Evolutionary conservation across 2,113 vertebrate species (phyloP), one percentile per base, ranked within the genome.

Genomic region (Camarhynchus parvulus): DNA sequence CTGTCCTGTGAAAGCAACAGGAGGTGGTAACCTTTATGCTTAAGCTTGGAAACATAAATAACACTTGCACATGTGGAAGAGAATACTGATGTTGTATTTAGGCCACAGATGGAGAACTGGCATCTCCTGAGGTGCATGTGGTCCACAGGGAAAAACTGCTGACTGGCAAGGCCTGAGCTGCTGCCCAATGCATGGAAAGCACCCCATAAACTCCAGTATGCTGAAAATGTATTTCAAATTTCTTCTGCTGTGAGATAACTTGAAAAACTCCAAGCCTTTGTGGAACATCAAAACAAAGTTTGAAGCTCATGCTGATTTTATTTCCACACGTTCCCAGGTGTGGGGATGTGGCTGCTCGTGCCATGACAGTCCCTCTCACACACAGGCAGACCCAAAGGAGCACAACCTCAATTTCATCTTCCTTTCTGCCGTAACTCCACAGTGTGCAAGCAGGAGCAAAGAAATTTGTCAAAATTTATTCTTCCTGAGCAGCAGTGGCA

Each of bases 381-480:
- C 1, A 1, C 23, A 53, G 44, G 13, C 33, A 80, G 15, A 52
- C 13, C 28, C 30, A 41, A 76, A 76, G 39, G 27, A 95, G 12
- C 56, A 76, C 41, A 80, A 59, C 24, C 24, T 39, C n/a, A 33
- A 4, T 11, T 33, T 10, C 33, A 10, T 35, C 44, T 55, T 67
- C 31, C 61, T 31, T 50, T 73, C 4, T 79, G 46, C 25, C 0
- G 0, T 5, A 44, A 6, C 7, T 17, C 16, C 50, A 72, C 23
- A 69, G 15, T 0, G 0, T 39, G 35, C 46, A 62, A 62, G 25
- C 20, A 69, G 25, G 5, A 15, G 1, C 25, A 79, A 75, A 44
- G 37, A 47, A n/a, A 75, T 39, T 31, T 59, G 23, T 41, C 72
- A 80, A n/a, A 42, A 52, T 61, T 24, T 75, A 67, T 83, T 78